Evolutionary conservation across 2,888 invertebrate species (phyloP).

Genomic region (Pristionchus entomophagus): DNA sequence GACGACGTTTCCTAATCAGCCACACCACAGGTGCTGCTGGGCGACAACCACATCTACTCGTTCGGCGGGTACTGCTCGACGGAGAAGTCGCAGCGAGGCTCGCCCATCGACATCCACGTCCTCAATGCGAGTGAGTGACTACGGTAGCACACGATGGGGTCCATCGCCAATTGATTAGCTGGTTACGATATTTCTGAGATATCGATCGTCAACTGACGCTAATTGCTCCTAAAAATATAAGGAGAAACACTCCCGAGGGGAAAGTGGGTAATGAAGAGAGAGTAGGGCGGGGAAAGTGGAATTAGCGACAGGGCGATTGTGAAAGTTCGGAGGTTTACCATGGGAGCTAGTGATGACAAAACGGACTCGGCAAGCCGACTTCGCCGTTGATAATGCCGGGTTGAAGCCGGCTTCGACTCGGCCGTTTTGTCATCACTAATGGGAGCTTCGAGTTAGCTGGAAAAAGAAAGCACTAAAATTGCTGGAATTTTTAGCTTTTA

Average conservation of each 20-base stretch:
- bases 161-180: background rate
- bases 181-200: background rate
- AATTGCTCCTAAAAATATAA: no score
- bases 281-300: background rate
- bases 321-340: background rate
- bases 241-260: background rate
- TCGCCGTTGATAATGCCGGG: background rate
- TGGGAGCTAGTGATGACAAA: background rate
- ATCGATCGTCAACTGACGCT: background rate
- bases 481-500: no score
- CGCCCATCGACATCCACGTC: slow-evolving; percentile 89
- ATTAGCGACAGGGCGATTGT: background rate
- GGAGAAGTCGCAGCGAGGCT: slow-evolving; percentile 81
- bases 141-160: background rate
- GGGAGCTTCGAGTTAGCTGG: no score
- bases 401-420: no score
- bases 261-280: background rate
- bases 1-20: background rate
- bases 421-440: no score
- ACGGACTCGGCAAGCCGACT: background rate
- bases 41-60: slow-evolving; percentile 82
- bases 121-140: slow-evolving; percentile 84
- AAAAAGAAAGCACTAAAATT: no score
- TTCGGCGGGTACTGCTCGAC: slow-evolving; percentile 94
- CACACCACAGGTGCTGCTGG: slow-evolving; percentile 38